These are phyloP conservation scores for Balaenoptera acutorostrata DNA, from an alignment of 2,113 vertebrate species.

Conservation along the genomic window DNA sequence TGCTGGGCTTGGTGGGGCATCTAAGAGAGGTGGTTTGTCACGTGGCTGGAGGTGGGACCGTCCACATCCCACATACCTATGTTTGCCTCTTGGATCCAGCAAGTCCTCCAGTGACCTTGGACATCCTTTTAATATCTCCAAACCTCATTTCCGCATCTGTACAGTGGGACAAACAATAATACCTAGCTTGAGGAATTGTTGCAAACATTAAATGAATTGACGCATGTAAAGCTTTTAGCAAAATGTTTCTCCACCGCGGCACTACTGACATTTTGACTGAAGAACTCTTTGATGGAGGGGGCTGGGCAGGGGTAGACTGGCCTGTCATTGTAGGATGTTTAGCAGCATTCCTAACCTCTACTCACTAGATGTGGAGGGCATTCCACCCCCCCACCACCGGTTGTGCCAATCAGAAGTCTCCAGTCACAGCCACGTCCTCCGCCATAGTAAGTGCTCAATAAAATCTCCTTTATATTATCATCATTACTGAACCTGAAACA, in stretches of 20 bases:
- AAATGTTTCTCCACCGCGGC: background rate
- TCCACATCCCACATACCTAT: background rate
- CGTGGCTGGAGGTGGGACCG: background rate
- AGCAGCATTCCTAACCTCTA: no score
- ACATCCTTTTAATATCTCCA: background rate
- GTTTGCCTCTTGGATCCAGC: background rate
- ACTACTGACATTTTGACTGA: accelerated
- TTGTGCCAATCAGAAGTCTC: background rate
- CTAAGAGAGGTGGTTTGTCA: accelerated
- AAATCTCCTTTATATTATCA: background rate
- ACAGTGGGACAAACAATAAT: background rate
- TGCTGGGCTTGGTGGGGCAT: accelerated
- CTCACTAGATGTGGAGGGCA: accelerated
- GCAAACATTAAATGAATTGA: no score
- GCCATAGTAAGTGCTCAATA: background rate
- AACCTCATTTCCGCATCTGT: background rate
- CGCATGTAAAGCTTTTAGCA: no score
- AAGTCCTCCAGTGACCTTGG: background rate
- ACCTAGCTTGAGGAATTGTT: background rate
- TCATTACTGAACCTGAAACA: background rate
- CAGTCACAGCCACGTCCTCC: background rate
- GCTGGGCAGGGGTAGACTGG: background rate
- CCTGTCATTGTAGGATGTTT: accelerated
- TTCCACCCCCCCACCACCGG: no score
- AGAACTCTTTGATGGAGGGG: no score